Evolutionary conservation across 2,113 vertebrate species (phyloP), one percentile per base, ranked within the genome.

Genomic region (Macaca nemestrina): DNA sequence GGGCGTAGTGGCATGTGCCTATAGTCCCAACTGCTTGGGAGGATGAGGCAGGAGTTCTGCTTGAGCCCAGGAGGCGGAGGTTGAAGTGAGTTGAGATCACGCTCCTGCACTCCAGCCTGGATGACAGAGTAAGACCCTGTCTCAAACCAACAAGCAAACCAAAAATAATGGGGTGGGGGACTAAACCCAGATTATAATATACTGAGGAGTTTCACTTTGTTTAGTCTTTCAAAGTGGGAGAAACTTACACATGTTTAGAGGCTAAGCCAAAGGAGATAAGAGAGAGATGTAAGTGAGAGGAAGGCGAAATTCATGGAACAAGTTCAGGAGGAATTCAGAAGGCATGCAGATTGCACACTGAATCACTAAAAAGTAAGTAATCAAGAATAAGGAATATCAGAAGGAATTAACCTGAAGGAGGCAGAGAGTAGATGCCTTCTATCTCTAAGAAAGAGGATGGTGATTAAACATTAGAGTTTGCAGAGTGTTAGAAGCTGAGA

Each of bases 381-480:
- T 72, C 70, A 88, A 59, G 78, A 83, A 48, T 67, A 79, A 91
- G 75, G 45, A 50, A 70, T 52, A 10, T 48, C 38, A 35, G 40
- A 48, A 86, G 75, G 64, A 80, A 67, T 79, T 89, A 67, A 64
- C 76, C 55, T 87, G 57, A 76, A 43, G 30, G 52, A 72, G 11
- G 32, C 78, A 4, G 50, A 50, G 45, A 43, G 40, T 2, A 79
- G 30, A 43, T 8, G 12, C 16, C n/a, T 12, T 75, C 10, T 8
- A 2, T 10, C 25, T 93, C 72, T 38, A 40, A 79, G 67, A 92
- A 55, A 67, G 73, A 48, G 25, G 5, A 1, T 91, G 52, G 61
- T 95, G 80, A 84, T 81, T 52, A 87, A 90, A 78, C 87, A 43
- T 45, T 87, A 64, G 83, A 45, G 9, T 90, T 82, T 95, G 43